Evolutionary conservation across 2,888 invertebrate species (phyloP).

Genomic region (Parnassius smintheus): DNA sequence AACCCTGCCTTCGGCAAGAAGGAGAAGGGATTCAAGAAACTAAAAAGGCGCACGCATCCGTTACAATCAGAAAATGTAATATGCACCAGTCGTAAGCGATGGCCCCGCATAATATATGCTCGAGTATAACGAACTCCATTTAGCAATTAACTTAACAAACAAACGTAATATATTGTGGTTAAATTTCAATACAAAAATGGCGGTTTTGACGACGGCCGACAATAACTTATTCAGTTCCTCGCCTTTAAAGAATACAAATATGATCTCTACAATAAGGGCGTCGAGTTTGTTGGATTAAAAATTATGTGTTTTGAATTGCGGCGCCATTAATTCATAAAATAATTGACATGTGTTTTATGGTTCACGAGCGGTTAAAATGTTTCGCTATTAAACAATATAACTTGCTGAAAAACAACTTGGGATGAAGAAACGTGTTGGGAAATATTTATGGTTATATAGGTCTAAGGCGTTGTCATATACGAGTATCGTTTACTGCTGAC

Average conservation of each 20-base stretch:
- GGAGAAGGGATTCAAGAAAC: constrained; percentile 39
- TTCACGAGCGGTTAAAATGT: constrained; percentile 20
- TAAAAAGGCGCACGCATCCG: constrained; percentile 65
- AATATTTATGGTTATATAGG: constrained; percentile 2
- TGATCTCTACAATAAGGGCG: constrained; percentile 45
- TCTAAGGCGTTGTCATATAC: neutral
- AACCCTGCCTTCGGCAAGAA: constrained; percentile 38
- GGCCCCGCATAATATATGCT: constrained; percentile 55
- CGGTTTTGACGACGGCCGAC: constrained; percentile 49
- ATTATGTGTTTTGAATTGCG: constrained; percentile 47
- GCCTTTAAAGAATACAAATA: constrained; percentile 43
- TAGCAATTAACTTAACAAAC: constrained; percentile 82
- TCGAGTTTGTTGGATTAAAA: constrained; percentile 47
- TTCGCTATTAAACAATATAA: constrained; percentile 27
- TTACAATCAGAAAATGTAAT: constrained; percentile 74
- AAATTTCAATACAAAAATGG: constrained; percentile 76
- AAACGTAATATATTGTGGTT: constrained; percentile 79
- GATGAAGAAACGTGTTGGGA: constrained; percentile 1
- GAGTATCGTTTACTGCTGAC: no score
- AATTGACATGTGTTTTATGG: constrained; percentile 37
- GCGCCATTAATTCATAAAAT: constrained; percentile 37
- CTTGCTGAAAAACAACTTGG: constrained; percentile 11
- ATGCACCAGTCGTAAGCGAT: constrained; percentile 35
- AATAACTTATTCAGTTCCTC: constrained; percentile 52
- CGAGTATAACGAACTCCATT: constrained; percentile 75